phyloP scores from a whole-genome alignment of 2,888 invertebrate genomes.

The Elegia similella region DNA sequence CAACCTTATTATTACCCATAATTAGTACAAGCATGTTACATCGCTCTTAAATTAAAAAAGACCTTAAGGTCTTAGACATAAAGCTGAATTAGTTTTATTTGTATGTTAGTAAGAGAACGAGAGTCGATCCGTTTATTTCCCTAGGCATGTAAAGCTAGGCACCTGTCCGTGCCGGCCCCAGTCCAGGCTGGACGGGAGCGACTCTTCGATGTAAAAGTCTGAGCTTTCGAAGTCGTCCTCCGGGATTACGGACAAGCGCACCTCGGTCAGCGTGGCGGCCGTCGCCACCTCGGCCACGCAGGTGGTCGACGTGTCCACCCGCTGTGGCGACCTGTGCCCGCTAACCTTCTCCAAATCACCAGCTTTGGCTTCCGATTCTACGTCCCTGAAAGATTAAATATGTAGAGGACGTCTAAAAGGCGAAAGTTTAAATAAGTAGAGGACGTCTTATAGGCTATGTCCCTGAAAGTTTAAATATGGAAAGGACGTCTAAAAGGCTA shows the following conservation, averaged over 20 bases:
- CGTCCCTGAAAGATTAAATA: slow-evolving; percentile 78
- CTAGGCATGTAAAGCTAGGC: slow-evolving; percentile 41
- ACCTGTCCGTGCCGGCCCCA: slow-evolving; percentile 82
- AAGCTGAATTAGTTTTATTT: too few species aligned
- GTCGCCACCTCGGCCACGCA: slow-evolving; percentile 74
- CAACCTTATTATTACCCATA: too few species aligned
- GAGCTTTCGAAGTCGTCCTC: slow-evolving; percentile 87
- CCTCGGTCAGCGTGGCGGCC: slow-evolving; percentile 82
- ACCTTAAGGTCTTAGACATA: too few species aligned
- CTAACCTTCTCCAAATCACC: slow-evolving; percentile 90
- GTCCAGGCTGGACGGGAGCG: slow-evolving; percentile 91
- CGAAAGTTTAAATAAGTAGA: too few species aligned
- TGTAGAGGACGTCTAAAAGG: not conserved
- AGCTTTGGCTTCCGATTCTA: slow-evolving; percentile 90
- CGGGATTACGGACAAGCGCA: slow-evolving; percentile 61
- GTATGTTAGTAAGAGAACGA: not conserved
- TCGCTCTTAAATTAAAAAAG: too few species aligned
- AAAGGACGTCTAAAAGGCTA: too few species aligned
- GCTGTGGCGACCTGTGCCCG: slow-evolving; percentile 77
- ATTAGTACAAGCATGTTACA: too few species aligned
- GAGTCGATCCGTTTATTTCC: slow-evolving; percentile 17
- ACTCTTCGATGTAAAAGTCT: slow-evolving; percentile 94
- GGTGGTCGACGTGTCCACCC: slow-evolving; percentile 61
- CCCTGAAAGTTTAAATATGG: too few species aligned
- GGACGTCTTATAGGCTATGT: too few species aligned